phyloP scores from a whole-genome alignment of 1,140 invertebrate genomes.

The Drosophila grimshawi region DNA sequence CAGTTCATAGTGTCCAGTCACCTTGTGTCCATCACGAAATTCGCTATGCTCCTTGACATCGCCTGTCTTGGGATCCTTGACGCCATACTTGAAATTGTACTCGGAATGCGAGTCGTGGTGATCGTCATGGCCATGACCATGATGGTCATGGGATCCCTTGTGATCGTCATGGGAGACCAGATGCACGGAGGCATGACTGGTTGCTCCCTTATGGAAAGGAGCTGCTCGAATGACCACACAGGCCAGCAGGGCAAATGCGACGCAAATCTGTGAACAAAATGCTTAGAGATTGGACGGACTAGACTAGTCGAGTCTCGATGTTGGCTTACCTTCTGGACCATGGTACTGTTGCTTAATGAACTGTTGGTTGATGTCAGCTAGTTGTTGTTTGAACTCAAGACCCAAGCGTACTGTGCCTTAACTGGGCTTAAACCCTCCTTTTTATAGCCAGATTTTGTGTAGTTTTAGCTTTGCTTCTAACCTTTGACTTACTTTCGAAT shows the following conservation, averaged over 20 bases:
- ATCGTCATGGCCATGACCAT: conserved; percentile 54
- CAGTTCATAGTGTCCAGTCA: conserved; percentile 83
- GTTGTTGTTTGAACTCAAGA: conserved; percentile 52
- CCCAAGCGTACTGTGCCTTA: conserved; percentile 66
- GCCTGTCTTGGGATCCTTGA: conserved; percentile 77
- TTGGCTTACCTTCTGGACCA: conserved; percentile 66
- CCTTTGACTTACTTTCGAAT: conserved; percentile 58
- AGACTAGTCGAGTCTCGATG: not conserved
- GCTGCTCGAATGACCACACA: conserved; percentile 48
- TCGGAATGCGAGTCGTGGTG: conserved; percentile 72
- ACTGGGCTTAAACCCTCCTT: conserved; percentile 4
- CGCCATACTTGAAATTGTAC: conserved; percentile 74
- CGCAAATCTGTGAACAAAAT: conserved; percentile 43
- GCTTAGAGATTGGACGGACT: not conserved
- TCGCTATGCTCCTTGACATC: conserved; percentile 72
- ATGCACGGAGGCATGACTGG: conserved; percentile 74
- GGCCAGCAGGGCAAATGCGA: conserved; percentile 56
- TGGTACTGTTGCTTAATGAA: conserved; percentile 54
- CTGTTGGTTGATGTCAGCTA: conserved; percentile 67
- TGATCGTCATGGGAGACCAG: conserved; percentile 64
- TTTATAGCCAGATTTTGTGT: conserved; percentile 29
- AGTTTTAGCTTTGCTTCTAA: not conserved
- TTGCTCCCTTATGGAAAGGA: conserved; percentile 65
- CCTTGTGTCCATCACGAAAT: conserved; percentile 71
- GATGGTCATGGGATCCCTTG: not conserved